Base-by-base conservation (phyloP, 2,113 vertebrate species). In the Carassius gibelio region DNA sequence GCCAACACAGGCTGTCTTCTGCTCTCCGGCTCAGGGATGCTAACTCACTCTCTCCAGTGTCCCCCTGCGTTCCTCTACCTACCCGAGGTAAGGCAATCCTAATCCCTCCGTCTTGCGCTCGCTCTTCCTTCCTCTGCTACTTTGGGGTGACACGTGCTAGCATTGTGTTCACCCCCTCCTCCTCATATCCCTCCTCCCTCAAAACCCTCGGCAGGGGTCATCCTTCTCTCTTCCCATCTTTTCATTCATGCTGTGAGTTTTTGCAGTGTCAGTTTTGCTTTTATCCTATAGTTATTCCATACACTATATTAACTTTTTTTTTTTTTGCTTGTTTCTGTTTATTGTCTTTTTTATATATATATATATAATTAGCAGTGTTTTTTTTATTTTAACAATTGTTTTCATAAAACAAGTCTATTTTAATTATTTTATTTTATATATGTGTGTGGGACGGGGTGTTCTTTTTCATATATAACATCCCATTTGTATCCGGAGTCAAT, bases 1-100 rank as follows among this genome's bases (percentile, higher is more conserved):
- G 96, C 96, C 88, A 97, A 97, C 96, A 97, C 96, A 87, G 96
- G 97, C 95, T 98, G 97, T 93, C 94, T 98, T 93, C 95, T 98
- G 93, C 95, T 98, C 94, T 95, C 97, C 94, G 96, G 96, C 91
- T 96, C 96, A 87, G 96, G 96, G 94, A 96, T 97, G 96, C 95
- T 98, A 92, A 96, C 97, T 92, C 97, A 95, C 92, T 96, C 97
- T 88, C 94, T 97, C 90, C 96, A 97, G 90, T 97, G 97, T 91
- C 95, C 97, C 90, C 96, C 97, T 81, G 95, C 97, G 89, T 97
- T 97, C 95, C 97, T 98, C 95, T 98, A 97, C 95, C 96, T 98
- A 95, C 96, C 96, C 93, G 96, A 97, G 97, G 88, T 89, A 88
- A 89, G 88, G 86, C 79, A 19, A 86, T 87, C 34, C 79, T 74